Percentiles rank a stretch among this genome's conserved stretches.
These are phyloP conservation scores for Onychomys leucogaster DNA, from an alignment of 2,797 vertebrate genomes.

Conservation along the genomic window DNA sequence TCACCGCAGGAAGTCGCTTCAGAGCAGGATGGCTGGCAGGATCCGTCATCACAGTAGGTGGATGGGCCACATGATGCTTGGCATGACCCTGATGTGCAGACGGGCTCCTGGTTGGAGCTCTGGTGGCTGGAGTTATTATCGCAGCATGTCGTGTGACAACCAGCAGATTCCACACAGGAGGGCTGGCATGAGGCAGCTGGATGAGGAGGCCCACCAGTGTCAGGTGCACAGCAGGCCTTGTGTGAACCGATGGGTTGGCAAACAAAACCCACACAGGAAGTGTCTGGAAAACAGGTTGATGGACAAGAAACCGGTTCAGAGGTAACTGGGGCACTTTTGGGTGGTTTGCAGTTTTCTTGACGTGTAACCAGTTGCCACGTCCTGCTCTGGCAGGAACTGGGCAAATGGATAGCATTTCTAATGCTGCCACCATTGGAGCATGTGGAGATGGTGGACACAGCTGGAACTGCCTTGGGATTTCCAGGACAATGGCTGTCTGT, in stretches of 20 bases:
- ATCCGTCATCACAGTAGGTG: not conserved
- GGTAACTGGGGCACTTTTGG: not conserved
- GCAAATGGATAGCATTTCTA: slow-evolving; percentile 53
- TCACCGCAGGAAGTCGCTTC: slow-evolving; percentile 54
- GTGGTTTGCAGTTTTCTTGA: slow-evolving; percentile 36
- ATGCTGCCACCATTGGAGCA: not conserved
- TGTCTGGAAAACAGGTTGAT: slow-evolving; percentile 4
- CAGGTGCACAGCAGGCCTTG: not conserved
- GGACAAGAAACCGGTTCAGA: slow-evolving; percentile 36
- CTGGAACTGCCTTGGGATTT: not conserved
- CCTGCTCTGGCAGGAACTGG: slow-evolving; percentile 73
- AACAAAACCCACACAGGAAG: slow-evolving; percentile 66
- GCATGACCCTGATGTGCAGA: not conserved
- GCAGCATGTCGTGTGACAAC: not conserved
- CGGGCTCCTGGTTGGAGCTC: slow-evolving; percentile 7
- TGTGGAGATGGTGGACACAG: not conserved
- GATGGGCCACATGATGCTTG: not conserved
- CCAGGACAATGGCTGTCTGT: slow-evolving; percentile 3
- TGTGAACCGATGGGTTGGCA: slow-evolving; percentile 67
- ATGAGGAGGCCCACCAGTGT: not conserved
- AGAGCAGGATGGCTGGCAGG: slow-evolving; percentile 52
- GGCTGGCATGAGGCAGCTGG: not conserved
- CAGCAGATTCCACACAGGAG: not conserved
- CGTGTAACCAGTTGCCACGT: slow-evolving; percentile 76
- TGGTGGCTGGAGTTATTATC: not conserved